Percentiles rank a stretch among this genome's conserved stretches.
phyloP scores from a whole-genome alignment of 2,113 vertebrate species.

The Lasiurus cinereus region DNA sequence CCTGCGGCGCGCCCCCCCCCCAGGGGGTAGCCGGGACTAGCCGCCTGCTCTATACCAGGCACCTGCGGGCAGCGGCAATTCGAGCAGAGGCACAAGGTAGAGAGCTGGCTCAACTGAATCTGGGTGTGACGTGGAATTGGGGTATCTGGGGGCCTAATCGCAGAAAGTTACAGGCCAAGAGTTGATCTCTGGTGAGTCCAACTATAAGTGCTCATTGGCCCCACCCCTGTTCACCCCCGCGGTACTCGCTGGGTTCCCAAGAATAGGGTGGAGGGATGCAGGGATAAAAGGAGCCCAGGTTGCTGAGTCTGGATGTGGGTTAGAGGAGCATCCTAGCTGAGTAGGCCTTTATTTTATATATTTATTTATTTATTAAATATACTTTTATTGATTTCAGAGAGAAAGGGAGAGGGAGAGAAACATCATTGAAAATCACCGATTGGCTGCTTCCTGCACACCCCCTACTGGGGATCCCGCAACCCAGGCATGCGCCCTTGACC shows the following conservation, averaged over 20 bases:
- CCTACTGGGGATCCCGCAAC: too few species aligned
- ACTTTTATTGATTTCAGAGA: too few species aligned
- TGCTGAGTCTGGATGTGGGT: background rate
- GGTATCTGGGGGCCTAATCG: background rate
- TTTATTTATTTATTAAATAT: too few species aligned
- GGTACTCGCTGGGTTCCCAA: background rate
- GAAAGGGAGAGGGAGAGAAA: too few species aligned
- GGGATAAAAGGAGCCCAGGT: background rate
- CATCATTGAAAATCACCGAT: too few species aligned
- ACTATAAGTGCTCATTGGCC: background rate
- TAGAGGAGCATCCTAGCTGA: background rate
- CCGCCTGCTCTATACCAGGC: slow-evolving; percentile 87
- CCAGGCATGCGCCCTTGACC: too few species aligned
- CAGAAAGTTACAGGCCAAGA: background rate
- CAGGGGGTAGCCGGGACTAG: slow-evolving; percentile 83
- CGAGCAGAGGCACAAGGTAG: background rate
- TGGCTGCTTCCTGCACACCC: too few species aligned
- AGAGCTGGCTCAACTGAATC: background rate
- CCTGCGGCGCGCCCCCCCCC: slow-evolving; percentile 86
- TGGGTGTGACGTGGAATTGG: background rate
- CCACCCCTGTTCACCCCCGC: slow-evolving; percentile 60
- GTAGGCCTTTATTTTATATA: background rate
- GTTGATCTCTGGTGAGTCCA: accelerated
- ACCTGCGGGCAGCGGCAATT: background rate
- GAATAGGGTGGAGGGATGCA: background rate